A percentile compares a stretch with the other conserved stretches of the same genome.
Conservation (phyloP, 2,888 invertebrate species). For the Bellardia pandia region DNA sequence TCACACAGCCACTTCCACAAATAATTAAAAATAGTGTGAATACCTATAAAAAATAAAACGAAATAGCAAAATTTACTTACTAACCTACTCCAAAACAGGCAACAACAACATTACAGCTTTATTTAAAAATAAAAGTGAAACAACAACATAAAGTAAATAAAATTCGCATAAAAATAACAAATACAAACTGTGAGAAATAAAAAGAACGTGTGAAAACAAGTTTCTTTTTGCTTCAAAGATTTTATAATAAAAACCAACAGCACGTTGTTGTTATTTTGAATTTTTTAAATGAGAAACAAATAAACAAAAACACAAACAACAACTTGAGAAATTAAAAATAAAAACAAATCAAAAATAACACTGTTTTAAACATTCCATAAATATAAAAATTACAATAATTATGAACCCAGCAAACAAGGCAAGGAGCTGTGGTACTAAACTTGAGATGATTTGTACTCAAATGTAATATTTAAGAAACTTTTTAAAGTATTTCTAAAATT, state of each 20-base stretch:
- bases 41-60: slow-evolving; percentile 15
- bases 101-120: not conserved
- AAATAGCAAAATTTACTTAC: slow-evolving; percentile 35
- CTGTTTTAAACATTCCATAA: not conserved
- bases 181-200: not conserved
- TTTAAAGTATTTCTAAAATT: no score
- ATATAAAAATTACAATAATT: not conserved
- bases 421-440: no score
- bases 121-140: slow-evolving; percentile 17
- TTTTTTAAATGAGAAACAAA: not conserved
- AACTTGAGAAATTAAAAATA: slow-evolving; percentile 3
- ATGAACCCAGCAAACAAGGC: not conserved
- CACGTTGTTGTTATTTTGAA: slow-evolving; percentile 28
- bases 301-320: not conserved
- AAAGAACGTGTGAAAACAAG: slow-evolving; percentile 61
- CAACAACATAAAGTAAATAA: slow-evolving; percentile 15
- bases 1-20: slow-evolving; percentile 24
- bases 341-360: slow-evolving; percentile 14
- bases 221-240: slow-evolving; percentile 44
- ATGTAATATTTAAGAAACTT: no score
- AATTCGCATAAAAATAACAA: slow-evolving; percentile 39
- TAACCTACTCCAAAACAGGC: slow-evolving; percentile 55
- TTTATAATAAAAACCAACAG: slow-evolving; percentile 9
- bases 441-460: no score
- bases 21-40: slow-evolving; percentile 43